These are phyloP conservation scores for Ceratothoa steindachneri DNA, from an alignment of 2,888 invertebrate genomes.

Conservation along the genomic window DNA sequence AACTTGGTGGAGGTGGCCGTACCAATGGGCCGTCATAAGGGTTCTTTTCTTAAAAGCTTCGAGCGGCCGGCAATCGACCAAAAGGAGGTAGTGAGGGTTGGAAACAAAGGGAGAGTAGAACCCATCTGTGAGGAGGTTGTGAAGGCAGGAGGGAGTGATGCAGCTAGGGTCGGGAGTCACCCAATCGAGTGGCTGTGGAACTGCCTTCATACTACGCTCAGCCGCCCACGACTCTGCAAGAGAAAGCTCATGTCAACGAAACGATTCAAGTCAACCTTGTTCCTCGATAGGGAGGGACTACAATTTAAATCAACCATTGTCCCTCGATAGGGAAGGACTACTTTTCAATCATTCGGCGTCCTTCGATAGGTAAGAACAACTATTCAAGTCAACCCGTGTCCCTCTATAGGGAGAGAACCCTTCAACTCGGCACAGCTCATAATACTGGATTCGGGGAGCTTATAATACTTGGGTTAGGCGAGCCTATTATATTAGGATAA, in stretches of 20 bases:
- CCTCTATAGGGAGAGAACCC: no score
- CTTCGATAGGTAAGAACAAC: no score
- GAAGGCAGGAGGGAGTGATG: constrained; percentile 50
- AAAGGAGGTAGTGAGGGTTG: constrained; percentile 51
- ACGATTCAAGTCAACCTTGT: no score
- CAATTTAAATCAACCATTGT: neutral
- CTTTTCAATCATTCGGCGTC: no score
- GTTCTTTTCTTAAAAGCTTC: constrained; percentile 35
- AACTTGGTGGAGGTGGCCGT: constrained; percentile 47
- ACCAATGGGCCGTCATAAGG: constrained; percentile 36
- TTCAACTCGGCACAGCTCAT: no score
- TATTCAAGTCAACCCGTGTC: no score
- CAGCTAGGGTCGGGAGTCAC: constrained; percentile 49
- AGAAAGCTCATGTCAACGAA: no score
- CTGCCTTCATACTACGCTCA: constrained; percentile 47
- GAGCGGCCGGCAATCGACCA: constrained; percentile 50
- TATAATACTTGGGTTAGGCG: no score
- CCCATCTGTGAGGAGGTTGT: constrained; percentile 52
- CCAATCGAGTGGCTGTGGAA: constrained; percentile 49
- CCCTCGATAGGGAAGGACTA: no score
- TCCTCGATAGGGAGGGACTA: neutral
- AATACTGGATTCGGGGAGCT: no score
- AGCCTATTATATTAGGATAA: no score
- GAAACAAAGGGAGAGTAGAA: constrained; percentile 51
- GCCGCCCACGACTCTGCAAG: constrained; percentile 49